Conservation (phyloP, 2,113 vertebrate species). For the Taurulus bubalis region DNA sequence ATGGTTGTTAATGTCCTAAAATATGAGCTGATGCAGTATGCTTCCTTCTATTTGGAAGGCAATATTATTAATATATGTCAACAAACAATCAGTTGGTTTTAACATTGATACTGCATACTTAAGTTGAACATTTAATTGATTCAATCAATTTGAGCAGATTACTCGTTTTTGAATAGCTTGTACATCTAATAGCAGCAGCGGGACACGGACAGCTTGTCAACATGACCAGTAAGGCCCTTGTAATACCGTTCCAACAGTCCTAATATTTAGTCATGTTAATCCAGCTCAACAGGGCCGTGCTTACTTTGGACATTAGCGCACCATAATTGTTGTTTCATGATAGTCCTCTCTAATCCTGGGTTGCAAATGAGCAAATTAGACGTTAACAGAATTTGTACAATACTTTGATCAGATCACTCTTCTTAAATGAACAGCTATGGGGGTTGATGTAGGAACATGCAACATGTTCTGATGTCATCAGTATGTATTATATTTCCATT, state of each 20-base stretch:
- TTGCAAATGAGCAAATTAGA: neutral
- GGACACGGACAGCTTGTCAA: neutral
- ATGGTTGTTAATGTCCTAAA: neutral
- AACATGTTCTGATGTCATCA: neutral
- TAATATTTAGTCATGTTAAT: constrained; percentile 40
- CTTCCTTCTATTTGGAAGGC: neutral
- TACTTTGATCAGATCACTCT: neutral
- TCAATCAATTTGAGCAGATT: neutral
- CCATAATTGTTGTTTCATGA: neutral
- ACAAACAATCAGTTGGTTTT: neutral
- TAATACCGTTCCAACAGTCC: constrained; percentile 23
- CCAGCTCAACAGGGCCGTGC: constrained; percentile 20
- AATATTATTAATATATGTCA: neutral
- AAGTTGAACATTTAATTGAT: neutral
- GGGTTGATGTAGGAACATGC: neutral
- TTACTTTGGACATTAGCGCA: constrained; percentile 16
- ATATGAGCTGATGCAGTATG: neutral
- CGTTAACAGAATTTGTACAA: constrained; percentile 14
- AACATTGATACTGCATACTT: neutral
- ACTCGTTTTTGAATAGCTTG: neutral
- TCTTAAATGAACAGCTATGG: neutral
- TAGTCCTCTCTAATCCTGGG: constrained; percentile 19
- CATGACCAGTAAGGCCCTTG: constrained; percentile 8
- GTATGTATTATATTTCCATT: neutral
- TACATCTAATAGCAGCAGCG: neutral